These are phyloP conservation scores for Aurelia aurita DNA, from an alignment of 30 jellyfish, hydroid and myxozoan species.

Conservation along the genomic window DNA sequence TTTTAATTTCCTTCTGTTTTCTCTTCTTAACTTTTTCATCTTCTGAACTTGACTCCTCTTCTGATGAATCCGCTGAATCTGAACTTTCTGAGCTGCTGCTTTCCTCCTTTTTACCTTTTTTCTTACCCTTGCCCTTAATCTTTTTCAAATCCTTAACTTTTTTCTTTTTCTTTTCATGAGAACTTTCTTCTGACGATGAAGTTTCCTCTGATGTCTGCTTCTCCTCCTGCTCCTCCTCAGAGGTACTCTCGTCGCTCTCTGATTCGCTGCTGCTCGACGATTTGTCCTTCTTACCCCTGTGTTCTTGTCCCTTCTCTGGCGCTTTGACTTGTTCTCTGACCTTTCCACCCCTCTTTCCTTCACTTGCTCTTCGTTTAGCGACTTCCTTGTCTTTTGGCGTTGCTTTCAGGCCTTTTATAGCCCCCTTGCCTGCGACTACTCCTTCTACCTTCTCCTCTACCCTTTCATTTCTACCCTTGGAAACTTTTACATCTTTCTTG, in stretches of 20 bases:
- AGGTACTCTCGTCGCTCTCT: too few relatives aligned
- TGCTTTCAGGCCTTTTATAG: not conserved
- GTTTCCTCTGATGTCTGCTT: not conserved
- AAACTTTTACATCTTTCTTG: conserved; percentile 6
- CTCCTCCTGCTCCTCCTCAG: conserved; percentile 1
- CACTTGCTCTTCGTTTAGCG: not conserved
- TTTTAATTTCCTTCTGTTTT: conserved; percentile 7
- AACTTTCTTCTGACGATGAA: not conserved
- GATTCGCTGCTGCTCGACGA: conserved; percentile 4
- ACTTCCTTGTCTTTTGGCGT: not conserved
- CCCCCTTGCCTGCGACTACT: not conserved
- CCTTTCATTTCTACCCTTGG: not conserved
- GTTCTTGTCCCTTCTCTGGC: conserved; percentile 14
- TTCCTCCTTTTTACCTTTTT: conserved; percentile 10
- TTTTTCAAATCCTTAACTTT: not conserved
- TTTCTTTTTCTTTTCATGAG: not conserved
- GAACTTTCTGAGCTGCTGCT: conserved; percentile 61
- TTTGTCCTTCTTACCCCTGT: not conserved
- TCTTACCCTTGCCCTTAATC: conserved; percentile 14
- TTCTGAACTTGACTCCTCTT: conserved; percentile 12
- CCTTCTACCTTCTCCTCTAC: not conserved
- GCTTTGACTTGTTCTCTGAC: not conserved
- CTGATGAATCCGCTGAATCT: too few relatives aligned
- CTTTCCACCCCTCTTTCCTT: not conserved
- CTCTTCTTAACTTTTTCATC: conserved; percentile 7